Evolutionary conservation across 2,113 vertebrate genomes (phyloP), one percentile per base, ranked within the genome.

Genomic region (Pitta sordida): DNA sequence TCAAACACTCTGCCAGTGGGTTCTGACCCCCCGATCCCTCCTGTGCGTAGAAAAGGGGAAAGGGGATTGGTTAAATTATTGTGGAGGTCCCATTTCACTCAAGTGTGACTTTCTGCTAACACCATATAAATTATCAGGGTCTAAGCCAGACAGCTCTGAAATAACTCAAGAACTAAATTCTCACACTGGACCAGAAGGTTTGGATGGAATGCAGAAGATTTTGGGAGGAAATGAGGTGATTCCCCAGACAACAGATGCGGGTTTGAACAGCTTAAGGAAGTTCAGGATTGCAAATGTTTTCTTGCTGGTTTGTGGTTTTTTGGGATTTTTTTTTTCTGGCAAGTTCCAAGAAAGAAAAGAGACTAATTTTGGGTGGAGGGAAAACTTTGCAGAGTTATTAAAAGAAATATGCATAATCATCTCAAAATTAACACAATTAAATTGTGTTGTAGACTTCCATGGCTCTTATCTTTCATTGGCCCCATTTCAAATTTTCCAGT

Each of bases 391-490:
- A 76, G 65, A 73, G 43, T 59, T 91, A 43, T 87, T 92, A 83
- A 80, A 90, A 68, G 46, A 94, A 93, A 79, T 52, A 58, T 55
- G 41, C 63, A 69, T 87, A 90, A 79, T 87, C 59, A 55, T 85
- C 70, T 67, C 46, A 82, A 92, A 94, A 94, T 63, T 89, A 83
- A 63, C 48, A 77, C 67, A 88, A 63, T 83, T 80, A 77, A 91
- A 37, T 69, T 89, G 39, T 48, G 65, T 46, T 79, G 30, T 60
- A 89, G 70, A 30, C 41, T 93, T 94, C 78, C 71, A n/a, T 24
- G 86, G 62, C 62, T 91, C 51, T 91, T 95, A 87, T 95, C 78
- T 91, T 80, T 52, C 55, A 63, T 46, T 92, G 85, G 95, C 75
- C 32, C 15, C 22, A 48, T 77, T 94, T 91, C 89, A 90, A 75